Conservation (phyloP, 92 coral and sea anemone species). For the Diadumene lineata region DNA sequence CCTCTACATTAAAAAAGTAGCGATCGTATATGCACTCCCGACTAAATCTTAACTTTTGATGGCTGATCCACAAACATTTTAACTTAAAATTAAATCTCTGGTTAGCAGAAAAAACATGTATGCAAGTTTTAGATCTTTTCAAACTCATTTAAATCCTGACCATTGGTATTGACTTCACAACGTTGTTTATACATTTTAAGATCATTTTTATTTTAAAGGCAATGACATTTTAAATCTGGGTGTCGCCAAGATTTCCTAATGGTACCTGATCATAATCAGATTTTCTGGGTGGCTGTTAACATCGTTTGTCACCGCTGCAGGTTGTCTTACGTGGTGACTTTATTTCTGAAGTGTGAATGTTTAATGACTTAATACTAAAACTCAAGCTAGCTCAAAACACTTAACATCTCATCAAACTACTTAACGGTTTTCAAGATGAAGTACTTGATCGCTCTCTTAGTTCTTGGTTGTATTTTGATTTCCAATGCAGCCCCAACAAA, state of each 20-base stretch:
- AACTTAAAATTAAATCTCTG: too few relatives aligned
- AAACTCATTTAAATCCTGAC: too few relatives aligned
- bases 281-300: conserved; percentile 11
- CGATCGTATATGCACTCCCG: too few relatives aligned
- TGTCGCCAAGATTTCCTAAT: not conserved
- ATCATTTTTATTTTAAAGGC: too few relatives aligned
- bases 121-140: too few relatives aligned
- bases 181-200: too few relatives aligned
- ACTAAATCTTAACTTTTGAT: too few relatives aligned
- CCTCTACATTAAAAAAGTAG: too few relatives aligned
- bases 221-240: too few relatives aligned
- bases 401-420: not conserved
- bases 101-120: too few relatives aligned
- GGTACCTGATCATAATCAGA: not conserved
- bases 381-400: not conserved
- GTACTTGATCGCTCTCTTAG: not conserved
- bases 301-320: not conserved
- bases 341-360: not conserved
- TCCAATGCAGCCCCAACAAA: not conserved
- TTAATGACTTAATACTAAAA: not conserved
- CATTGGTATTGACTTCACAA: too few relatives aligned
- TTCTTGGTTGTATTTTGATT: not conserved
- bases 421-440: conserved; percentile 5
- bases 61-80: too few relatives aligned
- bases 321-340: not conserved